A percentile compares a stretch with the other conserved stretches of the same genome.
These are phyloP conservation scores for Pocillopora verrucosa DNA, from an alignment of 64 coral and sea anemone species.

Conservation along the genomic window DNA sequence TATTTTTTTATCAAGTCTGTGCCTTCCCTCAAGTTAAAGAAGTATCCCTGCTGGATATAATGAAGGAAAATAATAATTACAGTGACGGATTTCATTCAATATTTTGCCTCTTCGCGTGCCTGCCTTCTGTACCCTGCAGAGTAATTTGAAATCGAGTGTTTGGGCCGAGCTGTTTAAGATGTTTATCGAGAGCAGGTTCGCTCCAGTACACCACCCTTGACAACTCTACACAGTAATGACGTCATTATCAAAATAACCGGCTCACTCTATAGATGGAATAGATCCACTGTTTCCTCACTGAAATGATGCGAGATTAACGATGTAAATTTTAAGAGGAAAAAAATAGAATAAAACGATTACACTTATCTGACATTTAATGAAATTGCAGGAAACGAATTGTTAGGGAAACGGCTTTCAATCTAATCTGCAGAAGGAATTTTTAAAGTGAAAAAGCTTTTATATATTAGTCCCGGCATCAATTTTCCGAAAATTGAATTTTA, in stretches of 20 bases:
- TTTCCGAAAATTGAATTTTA: not conserved
- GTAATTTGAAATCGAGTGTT: not conserved
- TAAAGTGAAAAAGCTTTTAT: not conserved
- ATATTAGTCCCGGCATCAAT: not conserved
- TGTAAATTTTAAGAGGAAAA: not conserved
- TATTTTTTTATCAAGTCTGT: not conserved
- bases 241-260: not conserved
- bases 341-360: not conserved
- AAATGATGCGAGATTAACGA: not conserved
- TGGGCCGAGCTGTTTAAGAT: not conserved
- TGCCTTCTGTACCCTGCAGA: not conserved
- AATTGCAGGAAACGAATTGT: not conserved
- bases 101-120: not conserved
- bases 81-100: not conserved
- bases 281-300: not conserved
- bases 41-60: not conserved
- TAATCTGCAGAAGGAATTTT: not conserved
- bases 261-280: not conserved
- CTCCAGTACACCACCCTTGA: not conserved
- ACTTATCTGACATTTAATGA: not conserved
- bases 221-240: not conserved
- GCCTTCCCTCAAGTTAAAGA: constrained; percentile 1
- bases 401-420: not conserved
- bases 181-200: not conserved
- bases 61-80: not conserved